A percentile compares a stretch with the other conserved stretches of the same genome.
Evolutionary conservation across 2,888 invertebrate genomes (phyloP).

Genomic region (Antitype chi): DNA sequence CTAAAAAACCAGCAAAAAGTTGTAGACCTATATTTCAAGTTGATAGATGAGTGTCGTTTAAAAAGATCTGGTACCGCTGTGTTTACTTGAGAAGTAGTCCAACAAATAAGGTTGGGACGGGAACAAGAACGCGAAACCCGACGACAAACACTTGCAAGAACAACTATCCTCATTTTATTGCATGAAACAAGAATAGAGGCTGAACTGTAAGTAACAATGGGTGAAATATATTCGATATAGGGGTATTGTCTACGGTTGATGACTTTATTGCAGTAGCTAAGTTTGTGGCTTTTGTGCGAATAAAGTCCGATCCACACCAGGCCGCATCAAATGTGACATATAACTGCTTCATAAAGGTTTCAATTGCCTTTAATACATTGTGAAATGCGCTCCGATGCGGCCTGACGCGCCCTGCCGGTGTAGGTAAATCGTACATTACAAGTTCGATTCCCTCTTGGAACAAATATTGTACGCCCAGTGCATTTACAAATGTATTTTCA

Average conservation of each 20-base stretch:
- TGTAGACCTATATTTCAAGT: slow-evolving; percentile 4
- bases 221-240: neutral
- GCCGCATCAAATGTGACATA: neutral
- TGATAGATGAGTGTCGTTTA: slow-evolving; percentile 25
- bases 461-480: neutral
- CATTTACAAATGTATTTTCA: neutral
- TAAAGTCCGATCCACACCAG: neutral
- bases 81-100: slow-evolving; percentile 35
- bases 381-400: too few relatives aligned
- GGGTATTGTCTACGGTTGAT: slow-evolving; percentile 4
- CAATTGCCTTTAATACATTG: neutral
- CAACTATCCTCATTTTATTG: slow-evolving; percentile 19
- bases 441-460: neutral
- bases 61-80: slow-evolving; percentile 19
- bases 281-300: neutral
- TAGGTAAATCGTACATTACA: neutral
- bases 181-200: slow-evolving; percentile 8
- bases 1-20: neutral
- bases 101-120: slow-evolving; percentile 18
- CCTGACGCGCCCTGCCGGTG: too few relatives aligned
- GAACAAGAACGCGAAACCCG: slow-evolving; percentile 26
- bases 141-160: slow-evolving; percentile 42
- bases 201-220: neutral
- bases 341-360: neutral
- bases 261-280: neutral